Conservation (phyloP, 2,888 invertebrate genomes). For the Eudasyphora cyanicolor region DNA sequence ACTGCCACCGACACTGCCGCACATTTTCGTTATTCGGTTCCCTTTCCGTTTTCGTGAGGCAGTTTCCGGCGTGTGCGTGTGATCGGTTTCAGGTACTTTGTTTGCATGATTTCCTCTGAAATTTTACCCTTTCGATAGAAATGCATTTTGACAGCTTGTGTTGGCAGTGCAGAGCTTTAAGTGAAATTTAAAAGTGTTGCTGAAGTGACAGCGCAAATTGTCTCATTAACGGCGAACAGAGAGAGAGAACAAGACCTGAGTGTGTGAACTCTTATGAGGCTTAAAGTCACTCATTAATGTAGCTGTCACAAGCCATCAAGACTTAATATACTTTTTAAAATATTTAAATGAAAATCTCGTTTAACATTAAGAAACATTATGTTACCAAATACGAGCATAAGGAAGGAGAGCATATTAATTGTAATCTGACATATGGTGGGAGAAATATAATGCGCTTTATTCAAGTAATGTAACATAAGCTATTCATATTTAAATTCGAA, state of each 20-base stretch:
- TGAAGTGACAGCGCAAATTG: neutral
- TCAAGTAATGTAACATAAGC: too few species aligned
- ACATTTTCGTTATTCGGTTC: neutral
- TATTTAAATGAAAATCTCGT: too few species aligned
- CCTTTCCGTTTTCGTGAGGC: neutral
- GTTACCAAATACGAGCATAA: too few species aligned
- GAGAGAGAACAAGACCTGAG: too few species aligned
- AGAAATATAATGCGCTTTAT: too few species aligned
- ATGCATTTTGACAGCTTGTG: constrained; percentile 64
- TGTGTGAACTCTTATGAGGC: neutral
- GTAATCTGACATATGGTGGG: too few species aligned
- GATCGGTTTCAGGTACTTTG: neutral
- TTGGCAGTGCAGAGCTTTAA: neutral
- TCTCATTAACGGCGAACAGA: neutral
- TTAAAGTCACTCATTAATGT: neutral
- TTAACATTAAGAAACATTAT: too few species aligned
- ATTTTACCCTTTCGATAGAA: constrained; percentile 31
- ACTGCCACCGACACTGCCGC: neutral
- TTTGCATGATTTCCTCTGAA: neutral
- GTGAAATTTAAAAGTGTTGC: constrained; percentile 5
- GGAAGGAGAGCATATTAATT: too few species aligned
- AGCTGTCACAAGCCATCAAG: neutral
- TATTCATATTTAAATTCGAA: too few species aligned
- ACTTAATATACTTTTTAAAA: too few species aligned
- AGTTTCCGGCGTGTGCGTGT: neutral